These are phyloP conservation scores for Nipponia nippon DNA, from an alignment of 2,113 vertebrate species.

Conservation along the genomic window DNA sequence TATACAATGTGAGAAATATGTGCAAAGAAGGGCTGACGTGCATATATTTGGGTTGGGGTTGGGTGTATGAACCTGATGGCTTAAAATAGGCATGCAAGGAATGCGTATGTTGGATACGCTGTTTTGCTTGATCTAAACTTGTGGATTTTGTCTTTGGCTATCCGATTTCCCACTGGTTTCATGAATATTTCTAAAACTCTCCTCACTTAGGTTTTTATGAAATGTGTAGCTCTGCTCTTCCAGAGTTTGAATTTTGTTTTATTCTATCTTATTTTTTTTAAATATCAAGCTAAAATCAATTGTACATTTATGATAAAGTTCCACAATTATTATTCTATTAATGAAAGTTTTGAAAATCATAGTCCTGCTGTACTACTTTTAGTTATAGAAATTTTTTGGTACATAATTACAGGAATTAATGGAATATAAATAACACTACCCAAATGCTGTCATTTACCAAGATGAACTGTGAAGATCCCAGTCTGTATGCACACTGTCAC, in stretches of 20 bases:
- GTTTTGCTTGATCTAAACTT: background rate
- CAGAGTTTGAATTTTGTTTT: background rate
- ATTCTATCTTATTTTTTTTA: background rate
- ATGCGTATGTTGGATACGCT: background rate
- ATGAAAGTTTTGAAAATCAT: background rate
- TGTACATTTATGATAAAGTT: background rate
- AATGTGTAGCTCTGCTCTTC: background rate
- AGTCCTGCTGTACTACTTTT: background rate
- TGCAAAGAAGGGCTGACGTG: background rate
- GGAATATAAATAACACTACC: background rate
- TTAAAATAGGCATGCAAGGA: background rate
- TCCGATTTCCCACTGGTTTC: background rate
- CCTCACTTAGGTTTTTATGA: background rate
- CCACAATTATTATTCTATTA: background rate
- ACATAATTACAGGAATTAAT: background rate
- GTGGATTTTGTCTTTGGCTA: background rate
- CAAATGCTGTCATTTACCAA: background rate
- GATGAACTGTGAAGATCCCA: background rate
- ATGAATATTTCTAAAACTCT: background rate
- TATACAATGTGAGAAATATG: background rate
- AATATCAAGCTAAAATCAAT: background rate
- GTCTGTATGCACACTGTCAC: background rate
- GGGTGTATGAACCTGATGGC: background rate
- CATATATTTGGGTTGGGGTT: background rate
- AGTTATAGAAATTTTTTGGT: background rate